phyloP scores from a whole-genome alignment of 2,797 vertebrate genomes.

The Chelon auratus region DNA sequence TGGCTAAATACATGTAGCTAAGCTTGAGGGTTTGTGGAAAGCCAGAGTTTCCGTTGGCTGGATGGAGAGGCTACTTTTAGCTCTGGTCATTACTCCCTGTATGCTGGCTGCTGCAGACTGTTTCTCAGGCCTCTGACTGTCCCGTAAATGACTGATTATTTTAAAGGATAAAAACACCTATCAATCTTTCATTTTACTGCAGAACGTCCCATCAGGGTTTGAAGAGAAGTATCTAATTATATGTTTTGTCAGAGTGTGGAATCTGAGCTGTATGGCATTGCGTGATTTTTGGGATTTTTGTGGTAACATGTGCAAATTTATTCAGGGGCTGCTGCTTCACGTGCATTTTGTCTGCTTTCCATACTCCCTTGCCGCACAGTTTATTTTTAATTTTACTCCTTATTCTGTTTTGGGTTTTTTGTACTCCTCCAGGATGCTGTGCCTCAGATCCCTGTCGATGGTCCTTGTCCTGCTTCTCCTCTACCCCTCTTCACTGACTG shows the following conservation, averaged over 20 bases:
- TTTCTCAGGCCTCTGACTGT: conserved; percentile 41
- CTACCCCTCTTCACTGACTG: conserved; percentile 46
- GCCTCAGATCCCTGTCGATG: conserved; percentile 64
- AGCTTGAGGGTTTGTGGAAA: conserved; percentile 75
- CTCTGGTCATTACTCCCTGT: conserved; percentile 61
- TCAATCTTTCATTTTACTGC: conserved; percentile 58
- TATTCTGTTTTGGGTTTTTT: neutral
- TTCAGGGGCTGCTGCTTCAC: conserved; percentile 44
- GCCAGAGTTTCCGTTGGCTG: conserved; percentile 78
- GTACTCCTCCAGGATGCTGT: conserved; percentile 69
- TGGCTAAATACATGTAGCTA: conserved; percentile 66
- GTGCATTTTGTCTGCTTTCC: conserved; percentile 26
- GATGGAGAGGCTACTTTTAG: conserved; percentile 76
- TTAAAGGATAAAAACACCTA: conserved; percentile 60
- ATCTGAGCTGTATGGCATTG: conserved; percentile 59
- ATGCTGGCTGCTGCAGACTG: conserved; percentile 57
- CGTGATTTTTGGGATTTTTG: conserved; percentile 66
- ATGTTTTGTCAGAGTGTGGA: conserved; percentile 65
- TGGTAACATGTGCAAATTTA: conserved; percentile 55
- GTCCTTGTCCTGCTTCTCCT: conserved; percentile 67
- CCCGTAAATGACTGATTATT: conserved; percentile 62
- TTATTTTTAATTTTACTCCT: conserved; percentile 14
- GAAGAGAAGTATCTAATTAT: conserved; percentile 71
- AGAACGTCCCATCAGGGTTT: conserved; percentile 64
- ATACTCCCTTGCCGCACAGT: neutral